phyloP scores from a whole-genome alignment of 2,888 invertebrate species.

The Lepidochrysops patricia region DNA sequence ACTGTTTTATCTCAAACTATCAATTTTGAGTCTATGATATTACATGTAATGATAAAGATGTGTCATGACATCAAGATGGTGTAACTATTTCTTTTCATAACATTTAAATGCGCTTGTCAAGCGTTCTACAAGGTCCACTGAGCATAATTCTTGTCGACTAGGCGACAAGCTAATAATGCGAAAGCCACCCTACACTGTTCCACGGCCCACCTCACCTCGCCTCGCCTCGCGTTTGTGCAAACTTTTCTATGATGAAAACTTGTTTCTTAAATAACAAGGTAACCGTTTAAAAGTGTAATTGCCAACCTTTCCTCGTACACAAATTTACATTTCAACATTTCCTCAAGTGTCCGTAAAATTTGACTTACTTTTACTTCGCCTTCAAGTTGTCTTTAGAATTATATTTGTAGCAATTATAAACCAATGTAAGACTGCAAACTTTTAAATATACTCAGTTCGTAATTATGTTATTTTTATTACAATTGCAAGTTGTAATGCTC shows the following conservation, averaged over 20 bases:
- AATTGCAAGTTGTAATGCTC: too few species aligned
- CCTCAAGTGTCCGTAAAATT: constrained; percentile 1
- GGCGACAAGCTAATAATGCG: too few species aligned
- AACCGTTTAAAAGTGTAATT: not conserved
- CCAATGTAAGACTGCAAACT: not conserved
- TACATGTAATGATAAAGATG: too few species aligned
- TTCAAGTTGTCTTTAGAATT: not conserved
- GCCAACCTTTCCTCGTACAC: not conserved
- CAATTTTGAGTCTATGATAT: too few species aligned
- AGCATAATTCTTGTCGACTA: too few species aligned
- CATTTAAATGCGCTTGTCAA: too few species aligned
- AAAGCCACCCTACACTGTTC: too few species aligned
- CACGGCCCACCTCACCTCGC: too few species aligned
- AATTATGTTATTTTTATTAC: not conserved
- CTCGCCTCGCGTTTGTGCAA: not conserved
- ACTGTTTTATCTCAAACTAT: too few species aligned
- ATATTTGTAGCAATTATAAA: not conserved
- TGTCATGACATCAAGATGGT: too few species aligned
- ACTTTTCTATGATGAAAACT: not conserved
- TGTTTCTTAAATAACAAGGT: constrained; percentile 3
- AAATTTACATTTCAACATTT: constrained; percentile 5
- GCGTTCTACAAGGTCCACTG: too few species aligned
- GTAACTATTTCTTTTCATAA: too few species aligned
- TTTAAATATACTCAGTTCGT: not conserved
- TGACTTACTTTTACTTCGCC: constrained; percentile 10